These are phyloP conservation scores for Vidua macroura DNA, from an alignment of 2,113 vertebrate genomes.

Conservation along the genomic window DNA sequence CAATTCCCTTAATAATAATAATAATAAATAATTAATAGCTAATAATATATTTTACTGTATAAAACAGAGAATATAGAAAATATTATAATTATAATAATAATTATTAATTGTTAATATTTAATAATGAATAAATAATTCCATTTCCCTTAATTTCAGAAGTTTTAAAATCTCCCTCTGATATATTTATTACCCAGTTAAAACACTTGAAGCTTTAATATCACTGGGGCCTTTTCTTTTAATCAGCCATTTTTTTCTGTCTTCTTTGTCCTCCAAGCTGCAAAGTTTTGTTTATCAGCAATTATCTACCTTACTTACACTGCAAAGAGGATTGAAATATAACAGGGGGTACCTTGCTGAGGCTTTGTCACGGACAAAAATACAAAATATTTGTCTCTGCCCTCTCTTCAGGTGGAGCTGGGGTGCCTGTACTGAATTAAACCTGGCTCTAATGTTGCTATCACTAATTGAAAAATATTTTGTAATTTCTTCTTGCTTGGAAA, in stretches of 20 bases:
- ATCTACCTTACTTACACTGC: background rate
- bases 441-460: background rate
- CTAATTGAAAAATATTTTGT: background rate
- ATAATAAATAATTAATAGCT: background rate
- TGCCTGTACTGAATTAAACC: background rate
- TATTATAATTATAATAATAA: background rate
- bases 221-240: background rate
- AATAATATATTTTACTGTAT: background rate
- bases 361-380: background rate
- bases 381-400: background rate
- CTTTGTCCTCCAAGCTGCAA: background rate
- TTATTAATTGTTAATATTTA: background rate
- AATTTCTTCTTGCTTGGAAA: background rate
- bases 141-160: background rate
- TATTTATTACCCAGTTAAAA: background rate
- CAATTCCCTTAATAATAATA: background rate
- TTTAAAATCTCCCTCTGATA: background rate
- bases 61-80: background rate
- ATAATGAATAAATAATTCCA: background rate
- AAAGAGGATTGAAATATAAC: background rate
- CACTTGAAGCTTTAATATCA: background rate
- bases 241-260: background rate
- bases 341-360: background rate
- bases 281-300: background rate
- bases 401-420: background rate